These are phyloP conservation scores for Dasysyrphus albostriatus DNA, from an alignment of 2,888 invertebrate species.

Conservation along the genomic window DNA sequence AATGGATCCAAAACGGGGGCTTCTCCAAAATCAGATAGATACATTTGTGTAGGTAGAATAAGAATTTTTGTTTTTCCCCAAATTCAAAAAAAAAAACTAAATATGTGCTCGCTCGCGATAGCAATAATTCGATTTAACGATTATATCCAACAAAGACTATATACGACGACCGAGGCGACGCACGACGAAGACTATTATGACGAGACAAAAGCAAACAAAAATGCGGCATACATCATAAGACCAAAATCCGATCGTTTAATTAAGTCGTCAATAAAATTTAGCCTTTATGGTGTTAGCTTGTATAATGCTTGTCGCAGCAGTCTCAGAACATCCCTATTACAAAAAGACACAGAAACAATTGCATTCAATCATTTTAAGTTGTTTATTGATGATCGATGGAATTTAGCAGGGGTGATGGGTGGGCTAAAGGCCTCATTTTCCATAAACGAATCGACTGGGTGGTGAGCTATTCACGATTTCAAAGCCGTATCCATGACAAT, in stretches of 20 bases:
- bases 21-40: constrained; percentile 21
- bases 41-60: background rate
- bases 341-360: constrained; percentile 59
- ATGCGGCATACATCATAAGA: constrained; percentile 44
- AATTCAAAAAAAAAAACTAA: constrained; percentile 34
- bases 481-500: background rate
- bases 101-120: constrained; percentile 50
- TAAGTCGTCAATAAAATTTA: constrained; percentile 73
- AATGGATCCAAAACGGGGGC: constrained; percentile 60
- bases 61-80: constrained; percentile 14
- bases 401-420: constrained; percentile 11
- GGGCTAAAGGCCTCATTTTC: background rate
- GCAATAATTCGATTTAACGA: constrained; percentile 74
- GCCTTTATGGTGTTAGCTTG: constrained; percentile 52
- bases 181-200: constrained; percentile 33
- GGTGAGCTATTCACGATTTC: constrained; percentile 37
- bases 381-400: constrained; percentile 68
- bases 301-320: constrained; percentile 54
- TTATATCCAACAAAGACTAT: constrained; percentile 43
- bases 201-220: constrained; percentile 75
- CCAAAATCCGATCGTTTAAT: constrained; percentile 59
- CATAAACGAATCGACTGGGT: constrained; percentile 8
- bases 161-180: constrained; percentile 51
- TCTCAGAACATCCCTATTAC: constrained; percentile 10
- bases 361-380: constrained; percentile 73